Percentiles rank a stretch among this genome's conserved stretches.
Conservation (phyloP, 2,888 invertebrate species). For the Volucella inflata region DNA sequence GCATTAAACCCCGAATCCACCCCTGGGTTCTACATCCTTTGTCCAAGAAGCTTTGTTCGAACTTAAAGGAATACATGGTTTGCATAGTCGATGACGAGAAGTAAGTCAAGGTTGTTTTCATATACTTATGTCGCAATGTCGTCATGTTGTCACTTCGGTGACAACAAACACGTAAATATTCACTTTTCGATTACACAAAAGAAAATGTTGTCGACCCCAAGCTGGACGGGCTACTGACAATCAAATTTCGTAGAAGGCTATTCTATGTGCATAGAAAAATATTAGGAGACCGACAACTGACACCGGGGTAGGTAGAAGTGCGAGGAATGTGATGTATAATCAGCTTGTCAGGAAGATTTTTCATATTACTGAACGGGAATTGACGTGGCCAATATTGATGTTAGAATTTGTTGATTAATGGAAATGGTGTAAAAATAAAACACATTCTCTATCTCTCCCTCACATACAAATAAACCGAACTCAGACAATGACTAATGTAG, state of each 20-base stretch:
- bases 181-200: constrained; percentile 33
- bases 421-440: not conserved
- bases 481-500: not conserved
- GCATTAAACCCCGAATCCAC: not conserved
- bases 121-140: not conserved
- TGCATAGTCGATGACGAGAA: not conserved
- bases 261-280: not conserved
- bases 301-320: too few species aligned
- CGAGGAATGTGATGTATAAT: not conserved
- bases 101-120: constrained; percentile 44
- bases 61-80: constrained; percentile 13
- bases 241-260: constrained; percentile 6
- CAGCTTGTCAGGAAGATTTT: not conserved
- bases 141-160: not conserved
- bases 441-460: too few species aligned
- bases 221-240: not conserved
- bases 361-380: not conserved
- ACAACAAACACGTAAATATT: constrained; percentile 44
- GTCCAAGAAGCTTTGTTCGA: constrained; percentile 22
- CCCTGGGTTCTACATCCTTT: constrained; percentile 15
- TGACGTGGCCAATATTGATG: not conserved
- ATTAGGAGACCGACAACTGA: too few species aligned
- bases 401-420: not conserved
- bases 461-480: too few species aligned
- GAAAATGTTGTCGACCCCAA: not conserved